Conservation (phyloP, 2,113 vertebrate genomes). For the Ursus arctos region DNA sequence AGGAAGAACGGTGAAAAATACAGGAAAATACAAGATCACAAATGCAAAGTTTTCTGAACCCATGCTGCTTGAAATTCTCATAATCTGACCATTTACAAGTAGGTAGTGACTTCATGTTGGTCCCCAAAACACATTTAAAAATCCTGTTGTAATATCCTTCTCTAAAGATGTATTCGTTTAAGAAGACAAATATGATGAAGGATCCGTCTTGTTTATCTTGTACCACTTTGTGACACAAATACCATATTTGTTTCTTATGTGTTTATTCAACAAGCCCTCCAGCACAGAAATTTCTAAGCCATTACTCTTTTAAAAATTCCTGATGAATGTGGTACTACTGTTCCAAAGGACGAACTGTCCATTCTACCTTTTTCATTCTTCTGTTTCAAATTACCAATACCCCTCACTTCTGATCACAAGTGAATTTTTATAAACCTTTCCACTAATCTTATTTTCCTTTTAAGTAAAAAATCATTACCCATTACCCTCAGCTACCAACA, state of each 20-base stretch:
- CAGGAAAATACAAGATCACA: background rate
- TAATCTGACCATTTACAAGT: background rate
- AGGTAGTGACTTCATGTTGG: background rate
- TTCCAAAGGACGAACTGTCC: background rate
- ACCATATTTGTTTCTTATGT: background rate
- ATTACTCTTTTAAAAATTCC: background rate
- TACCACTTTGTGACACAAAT: background rate
- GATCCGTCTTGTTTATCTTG: background rate
- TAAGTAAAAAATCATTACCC: conserved; percentile 35
- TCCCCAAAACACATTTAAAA: background rate
- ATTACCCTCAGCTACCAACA: conserved; percentile 52
- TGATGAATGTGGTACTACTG: conserved; percentile 7
- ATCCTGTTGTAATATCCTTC: background rate
- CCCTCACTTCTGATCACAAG: background rate
- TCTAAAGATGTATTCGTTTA: background rate
- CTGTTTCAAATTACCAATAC: conserved; percentile 38
- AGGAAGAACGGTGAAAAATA: background rate
- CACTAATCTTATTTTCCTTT: conserved; percentile 46
- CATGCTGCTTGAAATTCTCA: conserved; percentile 7
- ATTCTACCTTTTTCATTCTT: conserved; percentile 7
- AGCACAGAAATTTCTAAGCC: background rate
- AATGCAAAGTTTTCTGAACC: background rate
- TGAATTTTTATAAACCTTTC: background rate
- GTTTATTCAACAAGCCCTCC: conserved; percentile 34
- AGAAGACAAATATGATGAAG: conserved; percentile 36